These are phyloP conservation scores for Piezodorus guildinii DNA, from an alignment of 1,140 invertebrate genomes.

Conservation along the genomic window DNA sequence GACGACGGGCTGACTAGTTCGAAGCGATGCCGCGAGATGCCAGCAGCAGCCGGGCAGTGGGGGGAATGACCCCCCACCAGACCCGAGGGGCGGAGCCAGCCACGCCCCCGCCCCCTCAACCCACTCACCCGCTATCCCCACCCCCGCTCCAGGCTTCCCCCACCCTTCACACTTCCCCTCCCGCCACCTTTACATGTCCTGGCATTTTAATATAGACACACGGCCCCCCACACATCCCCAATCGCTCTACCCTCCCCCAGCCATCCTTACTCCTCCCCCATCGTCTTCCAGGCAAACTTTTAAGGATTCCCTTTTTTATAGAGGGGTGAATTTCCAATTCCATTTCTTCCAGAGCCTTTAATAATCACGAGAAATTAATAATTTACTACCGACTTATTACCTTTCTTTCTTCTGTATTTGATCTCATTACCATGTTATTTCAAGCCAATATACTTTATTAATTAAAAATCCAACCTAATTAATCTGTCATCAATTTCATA, in stretches of 20 bases:
- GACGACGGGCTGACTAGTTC: not conserved
- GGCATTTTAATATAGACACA: constrained; percentile 16
- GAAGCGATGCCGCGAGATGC: not conserved
- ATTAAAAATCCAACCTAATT: too few species aligned
- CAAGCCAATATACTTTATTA: too few species aligned
- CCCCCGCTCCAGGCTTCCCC: not conserved
- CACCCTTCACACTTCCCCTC: not conserved
- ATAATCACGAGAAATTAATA: too few species aligned
- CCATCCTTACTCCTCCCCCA: constrained; percentile 1
- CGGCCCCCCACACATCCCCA: constrained; percentile 1
- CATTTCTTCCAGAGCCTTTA: too few species aligned
- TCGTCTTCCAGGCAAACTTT: not conserved
- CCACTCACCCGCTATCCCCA: too few species aligned
- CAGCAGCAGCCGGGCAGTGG: constrained; percentile 1
- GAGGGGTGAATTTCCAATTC: not conserved
- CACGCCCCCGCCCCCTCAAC: too few species aligned
- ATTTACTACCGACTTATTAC: too few species aligned
- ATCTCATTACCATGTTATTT: too few species aligned
- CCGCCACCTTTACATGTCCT: constrained; percentile 12
- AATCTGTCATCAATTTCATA: too few species aligned
- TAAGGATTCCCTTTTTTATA: constrained; percentile 11
- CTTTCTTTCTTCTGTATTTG: too few species aligned
- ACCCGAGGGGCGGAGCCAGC: not conserved
- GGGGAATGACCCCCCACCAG: constrained; percentile 8
- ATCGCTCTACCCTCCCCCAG: constrained; percentile 2